Evolutionary conservation across 2,888 invertebrate genomes (phyloP).

Genomic region (Penaeus monodon): DNA sequence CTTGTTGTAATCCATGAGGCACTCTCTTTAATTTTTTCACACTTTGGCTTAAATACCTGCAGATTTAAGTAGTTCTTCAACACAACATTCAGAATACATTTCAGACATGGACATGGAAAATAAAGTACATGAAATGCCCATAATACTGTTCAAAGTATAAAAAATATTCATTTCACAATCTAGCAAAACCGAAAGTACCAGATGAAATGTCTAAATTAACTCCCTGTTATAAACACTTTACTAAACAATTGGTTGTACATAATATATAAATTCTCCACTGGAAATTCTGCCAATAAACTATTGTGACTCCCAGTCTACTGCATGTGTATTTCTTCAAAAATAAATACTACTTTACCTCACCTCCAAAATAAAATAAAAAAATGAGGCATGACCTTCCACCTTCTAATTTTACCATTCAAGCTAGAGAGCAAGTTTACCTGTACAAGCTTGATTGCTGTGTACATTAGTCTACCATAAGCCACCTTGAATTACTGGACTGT

Average conservation of each 20-base stretch:
- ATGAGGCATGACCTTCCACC: not conserved
- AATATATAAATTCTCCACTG: no score
- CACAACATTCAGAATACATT: conserved; percentile 37
- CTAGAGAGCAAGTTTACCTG: conserved; percentile 20
- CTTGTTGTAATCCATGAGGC: conserved; percentile 22
- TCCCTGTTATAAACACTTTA: no score
- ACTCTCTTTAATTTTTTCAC: conserved; percentile 34
- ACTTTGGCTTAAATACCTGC: conserved; percentile 59
- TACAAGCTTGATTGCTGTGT: not conserved
- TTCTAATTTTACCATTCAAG: conserved; percentile 17
- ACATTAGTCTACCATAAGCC: not conserved
- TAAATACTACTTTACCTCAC: conserved; percentile 9
- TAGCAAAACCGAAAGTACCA: conserved; percentile 7
- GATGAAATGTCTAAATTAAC: not conserved
- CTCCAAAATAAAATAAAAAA: not conserved
- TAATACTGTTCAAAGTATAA: conserved; percentile 54
- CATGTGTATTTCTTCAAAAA: not conserved
- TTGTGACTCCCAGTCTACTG: no score
- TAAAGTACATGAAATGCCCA: conserved; percentile 48
- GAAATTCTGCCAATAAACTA: no score
- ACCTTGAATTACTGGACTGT: not conserved
- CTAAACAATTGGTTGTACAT: no score
- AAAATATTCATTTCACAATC: conserved; percentile 30
- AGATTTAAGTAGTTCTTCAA: conserved; percentile 52
- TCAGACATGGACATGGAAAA: conserved; percentile 41